Percentiles rank a stretch among this genome's conserved stretches.
These are phyloP conservation scores for Pseudochirops corinnae DNA, from an alignment of 2,797 vertebrate genomes.

Conservation along the genomic window DNA sequence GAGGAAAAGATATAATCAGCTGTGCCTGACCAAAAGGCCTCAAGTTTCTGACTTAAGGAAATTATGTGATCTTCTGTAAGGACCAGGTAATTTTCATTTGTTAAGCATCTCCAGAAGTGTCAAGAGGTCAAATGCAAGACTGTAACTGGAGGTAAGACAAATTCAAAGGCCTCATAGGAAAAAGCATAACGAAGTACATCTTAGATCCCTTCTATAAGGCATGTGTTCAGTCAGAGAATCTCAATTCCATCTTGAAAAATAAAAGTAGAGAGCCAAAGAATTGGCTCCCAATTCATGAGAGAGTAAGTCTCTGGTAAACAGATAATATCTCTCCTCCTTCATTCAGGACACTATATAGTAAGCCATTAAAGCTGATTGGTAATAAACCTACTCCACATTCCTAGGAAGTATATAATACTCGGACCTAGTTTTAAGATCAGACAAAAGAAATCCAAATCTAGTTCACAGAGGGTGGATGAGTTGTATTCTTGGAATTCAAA, in stretches of 20 bases:
- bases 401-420: neutral
- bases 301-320: neutral
- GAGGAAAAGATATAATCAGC: constrained; percentile 7
- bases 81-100: neutral
- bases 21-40: constrained; percentile 20
- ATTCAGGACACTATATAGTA: neutral
- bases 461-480: neutral
- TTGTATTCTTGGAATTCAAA: neutral
- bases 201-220: constrained; percentile 23
- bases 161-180: neutral
- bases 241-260: neutral
- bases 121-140: neutral
- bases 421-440: neutral
- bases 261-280: neutral
- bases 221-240: neutral
- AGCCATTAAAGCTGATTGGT: neutral
- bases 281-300: neutral
- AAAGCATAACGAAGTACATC: constrained; percentile 27
- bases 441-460: neutral
- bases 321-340: neutral
- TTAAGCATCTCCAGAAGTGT: neutral
- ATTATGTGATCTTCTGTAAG: neutral
- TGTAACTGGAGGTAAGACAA: constrained; percentile 1
- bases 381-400: neutral
- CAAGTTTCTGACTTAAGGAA: constrained; percentile 17